A percentile compares a stretch with the other conserved stretches of the same genome.
Evolutionary conservation across 2,888 invertebrate species (phyloP).

Genomic region (Ormyrus pomaceus): DNA sequence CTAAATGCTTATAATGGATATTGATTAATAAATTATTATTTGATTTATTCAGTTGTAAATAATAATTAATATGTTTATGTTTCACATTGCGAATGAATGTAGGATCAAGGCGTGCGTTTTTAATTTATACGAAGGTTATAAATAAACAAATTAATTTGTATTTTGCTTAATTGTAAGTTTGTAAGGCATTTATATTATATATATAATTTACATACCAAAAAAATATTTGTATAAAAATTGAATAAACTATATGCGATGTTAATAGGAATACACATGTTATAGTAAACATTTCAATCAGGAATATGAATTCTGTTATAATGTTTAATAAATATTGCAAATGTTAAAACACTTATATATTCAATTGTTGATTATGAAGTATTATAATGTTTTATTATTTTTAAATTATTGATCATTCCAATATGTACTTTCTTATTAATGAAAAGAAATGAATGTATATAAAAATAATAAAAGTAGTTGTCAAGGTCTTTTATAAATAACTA

Average conservation of each 20-base stretch:
- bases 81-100: too few relatives aligned
- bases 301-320: background rate
- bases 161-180: too few relatives aligned
- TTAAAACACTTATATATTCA: slow-evolving; percentile 25
- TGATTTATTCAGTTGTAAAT: too few relatives aligned
- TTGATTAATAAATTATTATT: too few relatives aligned
- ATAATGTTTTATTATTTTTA: slow-evolving; percentile 40
- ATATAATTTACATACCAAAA: too few relatives aligned
- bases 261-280: background rate
- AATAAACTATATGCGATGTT: background rate
- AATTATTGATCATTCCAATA: slow-evolving; percentile 19
- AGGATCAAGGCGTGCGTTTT: too few relatives aligned
- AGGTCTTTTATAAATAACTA: slow-evolving; percentile 42
- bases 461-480: slow-evolving; percentile 16
- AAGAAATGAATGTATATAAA: slow-evolving; percentile 39
- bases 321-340: background rate
- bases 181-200: too few relatives aligned
- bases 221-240: background rate
- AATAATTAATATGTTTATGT: too few relatives aligned
- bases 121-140: too few relatives aligned
- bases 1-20: too few relatives aligned
- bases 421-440: slow-evolving; percentile 12
- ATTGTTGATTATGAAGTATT: slow-evolving; percentile 33
- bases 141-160: too few relatives aligned
- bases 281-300: background rate